Conservation (phyloP, 2,888 invertebrate species). For the Zele albiditarsus region DNA sequence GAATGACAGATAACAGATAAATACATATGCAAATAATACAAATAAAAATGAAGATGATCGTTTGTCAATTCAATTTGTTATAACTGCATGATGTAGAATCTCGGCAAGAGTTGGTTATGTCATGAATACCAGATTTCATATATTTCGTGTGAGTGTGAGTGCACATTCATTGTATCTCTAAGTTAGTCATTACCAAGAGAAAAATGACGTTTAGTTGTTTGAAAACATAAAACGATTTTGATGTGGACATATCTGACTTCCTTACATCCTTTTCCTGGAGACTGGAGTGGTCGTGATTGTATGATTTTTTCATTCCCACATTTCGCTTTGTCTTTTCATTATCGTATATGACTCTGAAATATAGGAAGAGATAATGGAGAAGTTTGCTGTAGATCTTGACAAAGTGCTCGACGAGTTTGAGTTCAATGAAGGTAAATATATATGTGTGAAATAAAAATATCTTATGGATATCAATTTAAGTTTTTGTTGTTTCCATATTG, state of each 20-base stretch:
- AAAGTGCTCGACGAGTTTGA: conserved; percentile 90
- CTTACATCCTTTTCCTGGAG: neutral
- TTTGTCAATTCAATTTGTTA: neutral
- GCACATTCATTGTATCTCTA: neutral
- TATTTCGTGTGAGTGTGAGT: neutral
- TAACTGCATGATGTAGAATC: neutral
- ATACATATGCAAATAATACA: neutral
- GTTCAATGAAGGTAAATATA: conserved; percentile 77
- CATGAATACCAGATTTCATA: neutral
- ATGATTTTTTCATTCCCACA: neutral
- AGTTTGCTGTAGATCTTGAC: conserved; percentile 84
- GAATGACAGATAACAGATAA: neutral
- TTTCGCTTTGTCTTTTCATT: neutral
- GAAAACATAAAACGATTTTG: neutral
- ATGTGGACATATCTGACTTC: neutral
- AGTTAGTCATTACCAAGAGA: neutral
- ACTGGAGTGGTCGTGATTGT: neutral
- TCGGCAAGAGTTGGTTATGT: neutral
- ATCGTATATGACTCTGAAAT: neutral
- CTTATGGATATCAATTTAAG: neutral
- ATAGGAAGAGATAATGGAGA: conserved; percentile 73
- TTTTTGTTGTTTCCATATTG: neutral
- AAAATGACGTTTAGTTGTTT: neutral
- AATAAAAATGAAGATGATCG: neutral
- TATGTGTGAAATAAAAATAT: neutral